Evolutionary conservation across 2,797 vertebrate genomes (phyloP), one percentile per base, ranked within the genome.

Genomic region (Hypotaenidia okinawae): DNA sequence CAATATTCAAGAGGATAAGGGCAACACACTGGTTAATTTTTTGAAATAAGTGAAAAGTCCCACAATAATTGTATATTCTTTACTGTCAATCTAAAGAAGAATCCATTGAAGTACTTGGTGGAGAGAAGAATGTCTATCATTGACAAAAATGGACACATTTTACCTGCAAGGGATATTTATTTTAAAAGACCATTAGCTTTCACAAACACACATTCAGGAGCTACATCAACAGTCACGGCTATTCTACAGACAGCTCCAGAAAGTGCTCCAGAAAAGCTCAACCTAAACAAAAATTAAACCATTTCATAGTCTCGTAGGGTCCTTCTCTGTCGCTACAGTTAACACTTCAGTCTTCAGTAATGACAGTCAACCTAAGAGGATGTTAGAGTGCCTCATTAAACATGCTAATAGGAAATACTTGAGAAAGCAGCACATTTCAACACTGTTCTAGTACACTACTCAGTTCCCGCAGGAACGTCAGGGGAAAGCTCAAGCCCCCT

Each of bases 331-430:
- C 81, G 21, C 69, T 81, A 90, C 10, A 75, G 58, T 93, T 90
- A 78, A 81, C 79, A 88, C 32, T 88, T 81, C 84, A 83, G 61
- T 57, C 63, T 92, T 92, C 89, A 87, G 30, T 79, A 93, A 90
- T 47, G 55, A 69, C 77, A 91, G 64, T n/a, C 67, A 92, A 63
- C 43, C 64, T 81, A 79, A 86, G 59, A 52, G 68, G 73, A 74
- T 69, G 90, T 80, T 61, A 88, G 39, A 91, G 70, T 77, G 47
- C 41, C 74, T 94, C 68, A 92, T 70, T 84, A 86, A 94, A 90
- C 61, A 68, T 23, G 76, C 25, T 91, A 90, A 93, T 45, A 85
- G 69, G 35, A 95, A 93, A 52, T 35, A 84, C 78, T 93, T 55
- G 83, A 94, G 59, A 80, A 69, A 86, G 22, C 69, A 90, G 47